Evolutionary conservation across 2,888 invertebrate genomes (phyloP), one percentile per base, ranked within the genome.

Genomic region (Andrena dorsata): DNA sequence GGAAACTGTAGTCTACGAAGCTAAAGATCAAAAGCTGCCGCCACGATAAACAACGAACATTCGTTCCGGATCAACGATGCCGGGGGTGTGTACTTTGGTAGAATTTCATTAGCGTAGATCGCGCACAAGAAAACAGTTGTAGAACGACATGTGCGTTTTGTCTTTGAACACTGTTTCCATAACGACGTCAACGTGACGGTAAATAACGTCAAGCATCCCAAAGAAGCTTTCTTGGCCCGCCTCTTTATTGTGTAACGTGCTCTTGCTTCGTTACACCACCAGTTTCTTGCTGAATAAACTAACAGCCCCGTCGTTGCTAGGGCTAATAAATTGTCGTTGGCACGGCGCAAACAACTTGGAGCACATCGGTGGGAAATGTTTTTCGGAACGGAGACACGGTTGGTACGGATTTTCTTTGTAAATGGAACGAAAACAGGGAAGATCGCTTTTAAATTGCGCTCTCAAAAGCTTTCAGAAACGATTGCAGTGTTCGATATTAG

Each of bases 181-280:
- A 89, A 84, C 86, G 86, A 90, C 89, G 90, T 83, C 86, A 85
- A 89, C 89, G 76, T 70, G 75, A 78, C 82, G 81, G 86, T 90
- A 91, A 91, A 92, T 90, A 91, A 89, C 87, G 87, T 88, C 83
- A 73, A 87, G 81, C 87, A 76, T 71, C 51, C 68, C 56, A 53
- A 68, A 61, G 70, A 51, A 65, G 80, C 35, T 28, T 35, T 35
- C 7, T 28, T n/a, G 7, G 58, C 41, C 41, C 41, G 41, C 41
- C 41, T 41, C 13, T 41, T 80, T 73, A 76, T 86, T 71, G 41
- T 51, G 68, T n/a, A 35, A 35, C 60, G 23, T 35, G 49, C 51
- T 53, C 60, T 51, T 41, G 35, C 28, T n/a, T 47, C n/a, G 61
- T 26, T 10, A 28, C 53, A 66, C 56, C 23, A 80, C 56, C 56